Evolutionary conservation across 2,113 vertebrate genomes (phyloP).

Genomic region (Callionymus lyra): DNA sequence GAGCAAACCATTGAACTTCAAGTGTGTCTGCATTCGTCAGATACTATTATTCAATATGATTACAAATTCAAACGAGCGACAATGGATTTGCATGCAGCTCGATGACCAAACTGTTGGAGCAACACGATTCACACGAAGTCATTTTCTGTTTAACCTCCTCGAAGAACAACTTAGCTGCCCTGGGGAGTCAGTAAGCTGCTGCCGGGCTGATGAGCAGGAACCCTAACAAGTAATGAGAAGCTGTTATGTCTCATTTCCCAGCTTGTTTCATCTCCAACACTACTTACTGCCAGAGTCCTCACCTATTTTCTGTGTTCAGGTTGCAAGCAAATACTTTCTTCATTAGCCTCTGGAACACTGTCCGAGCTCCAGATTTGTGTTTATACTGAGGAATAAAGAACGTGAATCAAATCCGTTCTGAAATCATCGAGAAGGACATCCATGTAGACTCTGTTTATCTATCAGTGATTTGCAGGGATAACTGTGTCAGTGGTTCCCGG

Average conservation of each 20-base stretch:
- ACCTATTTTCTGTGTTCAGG: constrained; percentile 16
- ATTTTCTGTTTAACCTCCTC: constrained; percentile 4
- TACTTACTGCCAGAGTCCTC: constrained; percentile 18
- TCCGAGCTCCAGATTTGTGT: too few species aligned
- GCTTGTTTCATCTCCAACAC: constrained; percentile 24
- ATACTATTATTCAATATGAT: too few species aligned
- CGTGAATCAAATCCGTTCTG: too few species aligned
- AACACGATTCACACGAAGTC: not conserved
- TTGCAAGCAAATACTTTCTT: constrained; percentile 18
- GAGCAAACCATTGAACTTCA: too few species aligned
- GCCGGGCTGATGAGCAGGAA: constrained; percentile 10
- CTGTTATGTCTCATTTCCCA: constrained; percentile 38
- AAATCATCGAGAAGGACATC: not conserved
- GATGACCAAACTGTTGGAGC: too few species aligned
- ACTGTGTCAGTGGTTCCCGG: too few species aligned
- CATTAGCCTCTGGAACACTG: too few species aligned
- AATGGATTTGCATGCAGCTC: too few species aligned
- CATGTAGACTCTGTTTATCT: constrained; percentile 4
- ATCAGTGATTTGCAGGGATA: too few species aligned
- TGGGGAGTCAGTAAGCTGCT: constrained; percentile 6
- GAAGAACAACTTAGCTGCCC: constrained; percentile 1
- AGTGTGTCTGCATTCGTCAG: too few species aligned
- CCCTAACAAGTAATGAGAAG: constrained; percentile 22
- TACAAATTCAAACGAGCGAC: too few species aligned
- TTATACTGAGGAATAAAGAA: not conserved